Evolutionary conservation across 2,113 vertebrate species (phyloP), one percentile per base, ranked within the genome.

Genomic region (Brachionichthys hirsutus): DNA sequence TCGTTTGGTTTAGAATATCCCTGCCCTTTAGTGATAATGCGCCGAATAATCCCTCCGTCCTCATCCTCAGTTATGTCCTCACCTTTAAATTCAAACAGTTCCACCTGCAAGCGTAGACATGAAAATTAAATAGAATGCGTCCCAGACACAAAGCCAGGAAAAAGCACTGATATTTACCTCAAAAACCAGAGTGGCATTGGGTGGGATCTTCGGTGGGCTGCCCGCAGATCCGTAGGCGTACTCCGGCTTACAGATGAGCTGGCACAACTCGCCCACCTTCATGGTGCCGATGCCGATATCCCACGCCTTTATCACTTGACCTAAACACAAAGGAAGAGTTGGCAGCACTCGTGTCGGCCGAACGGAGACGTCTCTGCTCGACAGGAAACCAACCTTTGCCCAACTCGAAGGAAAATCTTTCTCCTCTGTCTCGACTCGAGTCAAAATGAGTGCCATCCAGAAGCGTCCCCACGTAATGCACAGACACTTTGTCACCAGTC

Each of bases 221-320:
- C 97, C 97, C n/a, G 95, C 92, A 54, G 92, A 88, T 19, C 97
- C 97, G 6, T 99, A 99, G 5, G 96, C 94, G 4, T 98, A 99
- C 64, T 97, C 95, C 0, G 97, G 93, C 41, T 95, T 98, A 83
- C 97, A 99, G 0, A 92, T 93, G 65, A 99, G 86, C 54, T 91
- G 93, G 75, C 93, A 94, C 61, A 97, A 70, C 84, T 99, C 97
- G 0, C 95, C 97, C 6, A 92, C 70, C 80, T 93, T 98, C 97
- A 99, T 99, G 2, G 97, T 97, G 0, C 93, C 95, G 13, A 98
- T 89, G 3, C 94, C 95, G 13, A 97, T 90, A 82, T 99, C 97
- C 97, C 97, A 99, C 16, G 97, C 97, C 86, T 96, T 97, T 80
- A 99, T 99, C 58, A 98, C 97, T 81, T 96, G 94, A 77, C 94